Evolutionary conservation across 1,140 invertebrate genomes (phyloP).

Genomic region (Nasonia giraulti): DNA sequence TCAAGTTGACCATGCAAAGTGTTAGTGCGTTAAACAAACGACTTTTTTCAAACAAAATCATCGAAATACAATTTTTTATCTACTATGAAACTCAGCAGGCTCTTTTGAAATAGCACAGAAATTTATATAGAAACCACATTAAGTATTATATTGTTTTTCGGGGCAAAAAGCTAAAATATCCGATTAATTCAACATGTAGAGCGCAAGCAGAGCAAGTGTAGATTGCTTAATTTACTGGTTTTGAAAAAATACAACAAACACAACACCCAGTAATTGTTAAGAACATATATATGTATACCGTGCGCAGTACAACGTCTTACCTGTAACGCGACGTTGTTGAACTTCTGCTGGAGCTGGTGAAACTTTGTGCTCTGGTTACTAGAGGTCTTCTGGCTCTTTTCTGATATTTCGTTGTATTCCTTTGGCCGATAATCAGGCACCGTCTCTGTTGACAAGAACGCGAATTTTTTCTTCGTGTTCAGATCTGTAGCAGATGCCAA

Average conservation of each 20-base stretch:
- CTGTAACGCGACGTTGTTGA: conserved; percentile 76
- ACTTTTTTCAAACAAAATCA: conserved; percentile 34
- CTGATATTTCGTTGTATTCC: conserved; percentile 74
- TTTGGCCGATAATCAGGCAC: conserved; percentile 88
- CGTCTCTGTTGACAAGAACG: conserved; percentile 87
- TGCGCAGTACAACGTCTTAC: conserved; percentile 56
- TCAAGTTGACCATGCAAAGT: conserved; percentile 68
- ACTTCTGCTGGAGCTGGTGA: conserved; percentile 83
- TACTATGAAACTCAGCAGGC: not conserved
- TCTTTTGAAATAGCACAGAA: conserved; percentile 18
- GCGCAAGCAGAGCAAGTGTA: conserved; percentile 35
- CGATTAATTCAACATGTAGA: conserved; percentile 12
- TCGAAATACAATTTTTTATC: conserved; percentile 19
- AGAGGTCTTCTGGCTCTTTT: conserved; percentile 83
- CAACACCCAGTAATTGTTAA: conserved; percentile 41
- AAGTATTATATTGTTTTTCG: not conserved
- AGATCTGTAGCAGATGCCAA: conserved; percentile 75
- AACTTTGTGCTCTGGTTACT: conserved; percentile 86
- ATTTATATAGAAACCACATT: conserved; percentile 9
- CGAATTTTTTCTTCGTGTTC: conserved; percentile 90
- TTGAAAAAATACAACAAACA: conserved; percentile 11
- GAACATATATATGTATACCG: not conserved
- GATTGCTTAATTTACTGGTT: conserved; percentile 53
- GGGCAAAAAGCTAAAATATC: not conserved
- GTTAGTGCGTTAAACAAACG: conserved; percentile 66